Percentiles rank a stretch among this genome's conserved stretches.
These are phyloP conservation scores for Triplophysa tibetana DNA, from an alignment of 2,113 vertebrate genomes.

Conservation along the genomic window DNA sequence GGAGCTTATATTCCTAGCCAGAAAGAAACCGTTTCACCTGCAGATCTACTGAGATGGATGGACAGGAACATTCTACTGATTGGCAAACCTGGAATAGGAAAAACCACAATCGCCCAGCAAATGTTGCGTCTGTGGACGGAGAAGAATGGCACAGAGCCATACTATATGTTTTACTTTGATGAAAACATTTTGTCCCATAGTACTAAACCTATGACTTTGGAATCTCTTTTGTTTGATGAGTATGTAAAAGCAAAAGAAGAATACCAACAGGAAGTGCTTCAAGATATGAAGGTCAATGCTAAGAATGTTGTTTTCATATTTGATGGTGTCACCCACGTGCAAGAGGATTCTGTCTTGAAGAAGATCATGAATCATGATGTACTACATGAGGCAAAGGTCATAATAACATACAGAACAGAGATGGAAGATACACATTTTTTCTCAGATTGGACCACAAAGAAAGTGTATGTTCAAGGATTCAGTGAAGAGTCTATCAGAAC, in stretches of 20 bases:
- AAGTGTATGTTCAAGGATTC: conserved; percentile 54
- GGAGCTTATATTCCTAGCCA: conserved; percentile 36
- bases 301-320: conserved; percentile 50
- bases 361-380: conserved; percentile 32
- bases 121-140: conserved; percentile 47
- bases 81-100: conserved; percentile 58
- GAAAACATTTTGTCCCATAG: conserved; percentile 4
- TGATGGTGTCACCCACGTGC: conserved; percentile 37
- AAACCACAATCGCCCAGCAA: conserved; percentile 44
- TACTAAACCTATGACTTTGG: not conserved
- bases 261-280: conserved; percentile 32
- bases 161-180: conserved; percentile 58
- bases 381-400: conserved; percentile 50
- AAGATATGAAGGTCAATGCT: conserved; percentile 47
- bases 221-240: conserved; percentile 42
- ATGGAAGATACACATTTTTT: conserved; percentile 7
- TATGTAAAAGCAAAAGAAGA: conserved; percentile 17
- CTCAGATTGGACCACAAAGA: not conserved
- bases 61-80: conserved; percentile 42
- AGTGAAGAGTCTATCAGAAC: conserved; percentile 20
- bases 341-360: not conserved
- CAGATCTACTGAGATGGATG: conserved; percentile 19
- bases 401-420: conserved; percentile 51
- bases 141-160: not conserved
- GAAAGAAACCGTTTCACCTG: not conserved